These are phyloP conservation scores for Standfussiana lucernea DNA, from an alignment of 2,888 invertebrate genomes.

Conservation along the genomic window DNA sequence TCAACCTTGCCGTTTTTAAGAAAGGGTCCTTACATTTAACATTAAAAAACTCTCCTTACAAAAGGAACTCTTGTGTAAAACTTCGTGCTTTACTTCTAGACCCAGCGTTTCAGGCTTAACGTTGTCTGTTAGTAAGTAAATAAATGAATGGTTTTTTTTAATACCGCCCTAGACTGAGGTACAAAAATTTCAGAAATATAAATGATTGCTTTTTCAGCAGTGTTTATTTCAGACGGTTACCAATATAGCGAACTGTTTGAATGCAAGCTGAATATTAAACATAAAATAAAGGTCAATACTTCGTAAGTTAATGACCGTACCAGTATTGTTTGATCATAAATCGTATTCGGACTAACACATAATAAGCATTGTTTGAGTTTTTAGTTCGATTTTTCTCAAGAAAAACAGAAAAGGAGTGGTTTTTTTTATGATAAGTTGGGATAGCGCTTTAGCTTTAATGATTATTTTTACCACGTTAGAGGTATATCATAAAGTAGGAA, in stretches of 20 bases:
- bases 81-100: background rate
- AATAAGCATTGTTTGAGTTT: slow-evolving; percentile 36
- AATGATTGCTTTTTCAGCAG: background rate
- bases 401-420: background rate
- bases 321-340: slow-evolving; percentile 51
- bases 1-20: background rate
- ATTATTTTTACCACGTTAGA: background rate
- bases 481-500: background rate
- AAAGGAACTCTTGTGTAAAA: background rate
- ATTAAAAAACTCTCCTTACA: slow-evolving; percentile 2
- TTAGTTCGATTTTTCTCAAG: background rate
- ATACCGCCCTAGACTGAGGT: background rate
- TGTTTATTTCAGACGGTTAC: background rate
- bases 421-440: background rate
- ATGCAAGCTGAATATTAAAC: slow-evolving; percentile 30
- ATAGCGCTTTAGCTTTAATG: background rate
- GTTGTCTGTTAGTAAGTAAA: background rate
- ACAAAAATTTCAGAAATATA: background rate
- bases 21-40: background rate
- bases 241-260: background rate
- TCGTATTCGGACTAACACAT: slow-evolving; percentile 32
- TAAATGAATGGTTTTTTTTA: background rate
- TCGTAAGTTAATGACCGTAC: slow-evolving; percentile 45
- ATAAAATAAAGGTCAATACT: slow-evolving; percentile 23
- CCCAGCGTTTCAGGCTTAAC: background rate